Percentiles rank a stretch among this genome's conserved stretches.
Evolutionary conservation across 2,888 invertebrate species (phyloP).

Genomic region (Lycophotia porphyrea): DNA sequence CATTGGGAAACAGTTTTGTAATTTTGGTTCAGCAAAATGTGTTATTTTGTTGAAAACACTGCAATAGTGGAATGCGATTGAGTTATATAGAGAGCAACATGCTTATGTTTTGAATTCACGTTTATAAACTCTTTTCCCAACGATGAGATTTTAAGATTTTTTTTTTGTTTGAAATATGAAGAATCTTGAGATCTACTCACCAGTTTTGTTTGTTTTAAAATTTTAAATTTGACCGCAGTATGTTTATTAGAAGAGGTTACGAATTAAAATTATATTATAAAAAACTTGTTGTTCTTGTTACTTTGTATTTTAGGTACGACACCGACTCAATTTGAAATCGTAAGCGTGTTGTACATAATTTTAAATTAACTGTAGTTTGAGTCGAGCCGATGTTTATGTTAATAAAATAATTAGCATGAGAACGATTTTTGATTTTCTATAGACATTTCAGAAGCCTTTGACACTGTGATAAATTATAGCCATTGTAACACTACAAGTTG

Average conservation of each 20-base stretch:
- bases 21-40: neutral
- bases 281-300: constrained; percentile 4
- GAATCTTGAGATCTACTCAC: neutral
- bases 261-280: constrained; percentile 30
- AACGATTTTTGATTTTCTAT: neutral
- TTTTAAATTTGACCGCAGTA: constrained; percentile 1
- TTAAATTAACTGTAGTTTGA: neutral
- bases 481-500: neutral
- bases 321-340: neutral
- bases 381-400: neutral
- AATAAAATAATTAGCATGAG: constrained; percentile 27
- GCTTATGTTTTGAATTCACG: neutral
- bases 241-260: constrained; percentile 4
- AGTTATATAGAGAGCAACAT: neutral
- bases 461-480: neutral
- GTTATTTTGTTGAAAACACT: neutral
- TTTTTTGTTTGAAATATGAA: constrained; percentile 14
- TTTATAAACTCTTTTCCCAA: constrained; percentile 1
- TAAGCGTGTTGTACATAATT: neutral
- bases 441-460: constrained; percentile 3
- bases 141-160: constrained; percentile 1
- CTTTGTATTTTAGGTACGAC: neutral
- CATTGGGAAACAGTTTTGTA: neutral
- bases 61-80: neutral
- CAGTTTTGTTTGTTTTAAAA: neutral